A percentile compares a stretch with the other conserved stretches of the same genome.
Evolutionary conservation across 2,797 vertebrate genomes (phyloP).

Genomic region (Carapus acus): DNA sequence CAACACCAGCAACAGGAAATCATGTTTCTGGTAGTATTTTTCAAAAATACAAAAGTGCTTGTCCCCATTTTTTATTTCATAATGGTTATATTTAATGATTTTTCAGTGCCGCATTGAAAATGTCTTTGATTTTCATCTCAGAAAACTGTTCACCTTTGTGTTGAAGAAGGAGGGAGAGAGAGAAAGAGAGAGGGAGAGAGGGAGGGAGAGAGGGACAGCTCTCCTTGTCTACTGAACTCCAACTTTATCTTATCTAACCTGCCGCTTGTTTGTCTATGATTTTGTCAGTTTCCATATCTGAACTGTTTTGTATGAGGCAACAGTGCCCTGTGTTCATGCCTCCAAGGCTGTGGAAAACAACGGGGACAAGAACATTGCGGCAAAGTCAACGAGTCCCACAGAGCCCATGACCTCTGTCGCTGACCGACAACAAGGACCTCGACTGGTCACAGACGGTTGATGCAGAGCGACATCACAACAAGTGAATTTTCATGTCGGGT

Average conservation of each 20-base stretch:
- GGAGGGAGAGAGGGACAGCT: slow-evolving; percentile 1
- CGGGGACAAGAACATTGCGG: slow-evolving; percentile 31
- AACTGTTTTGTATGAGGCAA: slow-evolving; percentile 42
- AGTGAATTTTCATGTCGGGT: slow-evolving; percentile 45
- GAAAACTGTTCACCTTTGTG: too few relatives aligned
- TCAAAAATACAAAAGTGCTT: too few relatives aligned
- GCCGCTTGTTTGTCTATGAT: slow-evolving; percentile 37
- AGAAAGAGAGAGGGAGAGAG: not conserved
- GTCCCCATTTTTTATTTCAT: too few relatives aligned
- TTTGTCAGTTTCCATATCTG: slow-evolving; percentile 45
- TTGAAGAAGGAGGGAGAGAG: too few relatives aligned
- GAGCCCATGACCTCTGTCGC: slow-evolving; percentile 47
- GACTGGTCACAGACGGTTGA: slow-evolving; percentile 56
- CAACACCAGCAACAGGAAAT: too few relatives aligned
- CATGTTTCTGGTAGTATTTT: too few relatives aligned
- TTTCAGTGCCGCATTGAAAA: too few relatives aligned
- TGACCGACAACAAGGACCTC: slow-evolving; percentile 57
- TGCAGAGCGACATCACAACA: slow-evolving; percentile 40
- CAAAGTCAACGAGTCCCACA: slow-evolving; percentile 19
- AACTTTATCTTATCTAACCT: slow-evolving; percentile 53
- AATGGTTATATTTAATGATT: too few relatives aligned
- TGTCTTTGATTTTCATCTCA: too few relatives aligned
- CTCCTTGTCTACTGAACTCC: slow-evolving; percentile 35
- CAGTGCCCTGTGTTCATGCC: slow-evolving; percentile 21
- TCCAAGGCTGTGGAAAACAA: slow-evolving; percentile 33